phyloP scores from a whole-genome alignment of 2,113 vertebrate genomes.

The Ursus arctos region DNA sequence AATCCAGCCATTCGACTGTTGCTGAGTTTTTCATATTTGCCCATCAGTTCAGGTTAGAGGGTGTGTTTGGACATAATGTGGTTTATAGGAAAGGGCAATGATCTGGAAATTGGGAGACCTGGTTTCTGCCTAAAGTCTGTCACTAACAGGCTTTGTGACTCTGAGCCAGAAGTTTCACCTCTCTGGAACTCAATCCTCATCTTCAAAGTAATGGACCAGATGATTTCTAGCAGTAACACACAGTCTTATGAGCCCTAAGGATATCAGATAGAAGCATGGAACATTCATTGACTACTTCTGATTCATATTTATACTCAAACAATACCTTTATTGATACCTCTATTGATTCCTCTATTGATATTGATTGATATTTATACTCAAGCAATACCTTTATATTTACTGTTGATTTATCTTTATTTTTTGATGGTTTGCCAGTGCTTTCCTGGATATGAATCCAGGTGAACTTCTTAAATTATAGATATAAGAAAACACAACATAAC shows the following conservation, averaged over 20 bases:
- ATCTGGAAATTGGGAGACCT: background rate
- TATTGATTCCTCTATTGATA: background rate
- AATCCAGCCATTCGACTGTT: background rate
- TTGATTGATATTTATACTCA: background rate
- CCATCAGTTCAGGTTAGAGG: background rate
- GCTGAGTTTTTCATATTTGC: background rate
- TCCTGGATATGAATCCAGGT: background rate
- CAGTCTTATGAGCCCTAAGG: background rate
- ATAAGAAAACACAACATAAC: background rate
- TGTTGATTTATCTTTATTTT: slow-evolving; percentile 10
- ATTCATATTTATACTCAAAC: background rate
- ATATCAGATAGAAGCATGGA: background rate
- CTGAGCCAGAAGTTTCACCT: background rate
- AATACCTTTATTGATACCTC: background rate
- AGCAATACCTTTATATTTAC: background rate
- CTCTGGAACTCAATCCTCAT: background rate
- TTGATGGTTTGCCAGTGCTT: background rate
- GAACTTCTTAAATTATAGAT: background rate
- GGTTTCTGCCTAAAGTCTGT: background rate
- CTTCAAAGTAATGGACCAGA: background rate
- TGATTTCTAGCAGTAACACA: background rate
- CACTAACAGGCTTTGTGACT: background rate
- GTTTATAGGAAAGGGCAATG: background rate
- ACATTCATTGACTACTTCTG: background rate
- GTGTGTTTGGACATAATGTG: background rate